Evolutionary conservation across 2,888 invertebrate genomes (phyloP).

Genomic region (Beris chalybata): DNA sequence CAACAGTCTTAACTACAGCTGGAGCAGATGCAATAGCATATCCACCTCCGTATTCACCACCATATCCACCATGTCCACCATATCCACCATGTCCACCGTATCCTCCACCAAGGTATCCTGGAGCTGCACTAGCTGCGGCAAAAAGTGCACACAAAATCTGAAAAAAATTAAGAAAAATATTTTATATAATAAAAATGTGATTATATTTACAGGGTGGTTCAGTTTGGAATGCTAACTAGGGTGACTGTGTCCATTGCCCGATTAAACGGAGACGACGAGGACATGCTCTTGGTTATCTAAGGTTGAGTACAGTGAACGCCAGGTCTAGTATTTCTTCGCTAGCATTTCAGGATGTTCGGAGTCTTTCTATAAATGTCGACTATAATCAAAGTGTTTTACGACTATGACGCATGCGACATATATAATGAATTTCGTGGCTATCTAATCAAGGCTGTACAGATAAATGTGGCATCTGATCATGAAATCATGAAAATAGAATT

Average conservation of each 20-base stretch:
- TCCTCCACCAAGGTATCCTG: slow-evolving; percentile 36
- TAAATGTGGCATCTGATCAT: no score
- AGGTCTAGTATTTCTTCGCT: no score
- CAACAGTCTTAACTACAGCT: slow-evolving; percentile 5
- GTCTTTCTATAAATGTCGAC: no score
- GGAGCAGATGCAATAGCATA: slow-evolving; percentile 30
- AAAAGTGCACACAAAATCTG: slow-evolving; percentile 33
- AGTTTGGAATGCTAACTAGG: not conserved
- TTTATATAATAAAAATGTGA: not conserved
- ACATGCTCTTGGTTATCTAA: no score
- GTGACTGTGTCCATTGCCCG: not conserved
- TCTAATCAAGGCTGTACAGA: no score
- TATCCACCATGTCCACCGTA: slow-evolving; percentile 34
- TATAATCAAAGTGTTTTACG: no score
- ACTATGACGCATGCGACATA: no score
- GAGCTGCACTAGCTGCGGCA: slow-evolving; percentile 35
- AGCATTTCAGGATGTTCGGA: no score
- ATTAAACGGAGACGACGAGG: no score
- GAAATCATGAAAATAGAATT: no score
- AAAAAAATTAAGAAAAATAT: slow-evolving; percentile 9
- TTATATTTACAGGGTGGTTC: not conserved
- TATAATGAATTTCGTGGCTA: no score
- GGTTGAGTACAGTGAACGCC: no score
- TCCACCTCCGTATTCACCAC: slow-evolving; percentile 33
- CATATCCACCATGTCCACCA: slow-evolving; percentile 34